These are phyloP conservation scores for Melipona beecheii DNA, from an alignment of 2,888 invertebrate genomes.

Conservation along the genomic window DNA sequence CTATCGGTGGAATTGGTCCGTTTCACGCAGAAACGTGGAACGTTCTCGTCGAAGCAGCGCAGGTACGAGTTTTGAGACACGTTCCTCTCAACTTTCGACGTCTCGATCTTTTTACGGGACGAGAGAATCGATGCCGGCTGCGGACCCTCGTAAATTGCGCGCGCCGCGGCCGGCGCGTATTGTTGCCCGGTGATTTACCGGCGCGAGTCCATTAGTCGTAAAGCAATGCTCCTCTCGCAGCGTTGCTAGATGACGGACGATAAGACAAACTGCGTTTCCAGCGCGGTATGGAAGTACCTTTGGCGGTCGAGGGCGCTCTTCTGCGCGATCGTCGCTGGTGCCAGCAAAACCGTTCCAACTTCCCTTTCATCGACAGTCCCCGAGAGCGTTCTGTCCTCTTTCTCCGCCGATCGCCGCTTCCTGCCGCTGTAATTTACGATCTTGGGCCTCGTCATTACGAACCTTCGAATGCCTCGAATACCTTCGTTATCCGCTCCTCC, in stretches of 20 bases:
- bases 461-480: conserved; percentile 55
- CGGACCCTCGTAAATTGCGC: conserved; percentile 74
- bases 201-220: conserved; percentile 78
- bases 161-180: conserved; percentile 64
- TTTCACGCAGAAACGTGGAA: too few species aligned
- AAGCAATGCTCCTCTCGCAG: conserved; percentile 73
- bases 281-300: conserved; percentile 6
- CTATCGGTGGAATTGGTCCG: too few species aligned
- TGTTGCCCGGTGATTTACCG: conserved; percentile 77
- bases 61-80: too few species aligned
- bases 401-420: conserved; percentile 28
- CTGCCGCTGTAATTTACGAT: conserved; percentile 71
- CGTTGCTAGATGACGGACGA: conserved; percentile 73
- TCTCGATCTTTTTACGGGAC: conserved; percentile 62
- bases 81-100: conserved; percentile 50
- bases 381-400: conserved; percentile 38
- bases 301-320: conserved; percentile 20
- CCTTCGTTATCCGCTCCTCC: conserved; percentile 54
- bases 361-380: conserved; percentile 68
- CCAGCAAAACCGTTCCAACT: conserved; percentile 58
- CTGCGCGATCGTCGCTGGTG: conserved; percentile 39
- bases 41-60: too few species aligned
- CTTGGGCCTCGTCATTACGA: conserved; percentile 70
- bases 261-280: conserved; percentile 75
- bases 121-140: conserved; percentile 64